These are phyloP conservation scores for Stichodactyla helianthus DNA, from an alignment of 64 coral and sea anemone species.

Conservation along the genomic window DNA sequence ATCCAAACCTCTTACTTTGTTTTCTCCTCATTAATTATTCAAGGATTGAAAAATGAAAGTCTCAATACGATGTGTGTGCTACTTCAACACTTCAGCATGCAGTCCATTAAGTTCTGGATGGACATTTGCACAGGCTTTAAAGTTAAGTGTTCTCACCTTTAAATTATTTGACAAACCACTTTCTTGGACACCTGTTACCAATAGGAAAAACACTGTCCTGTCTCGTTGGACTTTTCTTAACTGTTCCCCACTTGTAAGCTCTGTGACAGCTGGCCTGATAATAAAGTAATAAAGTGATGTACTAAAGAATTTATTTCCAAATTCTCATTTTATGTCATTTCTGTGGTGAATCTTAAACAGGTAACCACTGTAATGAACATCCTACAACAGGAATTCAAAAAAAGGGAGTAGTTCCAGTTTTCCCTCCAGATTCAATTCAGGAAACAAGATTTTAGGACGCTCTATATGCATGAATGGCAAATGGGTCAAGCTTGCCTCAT, in stretches of 20 bases:
- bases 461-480: no score
- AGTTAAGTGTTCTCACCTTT: conserved; percentile 37
- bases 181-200: conserved; percentile 53
- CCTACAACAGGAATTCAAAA: background rate
- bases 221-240: conserved; percentile 60
- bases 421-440: background rate
- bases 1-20: no score
- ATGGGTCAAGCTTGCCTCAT: no score
- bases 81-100: no score
- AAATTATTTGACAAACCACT: conserved; percentile 44
- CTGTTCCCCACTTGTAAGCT: conserved; percentile 62
- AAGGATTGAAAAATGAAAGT: no score
- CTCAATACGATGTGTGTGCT: no score
- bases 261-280: conserved; percentile 71
- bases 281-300: background rate
- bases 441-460: background rate
- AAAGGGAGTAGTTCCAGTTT: no score
- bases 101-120: no score
- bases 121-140: no score
- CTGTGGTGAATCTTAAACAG: background rate
- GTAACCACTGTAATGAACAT: background rate
- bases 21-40: no score
- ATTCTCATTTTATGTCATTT: background rate
- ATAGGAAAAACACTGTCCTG: conserved; percentile 77
- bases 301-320: background rate